Conservation (phyloP, 2,888 invertebrate species). For the Lissonota sp. region DNA sequence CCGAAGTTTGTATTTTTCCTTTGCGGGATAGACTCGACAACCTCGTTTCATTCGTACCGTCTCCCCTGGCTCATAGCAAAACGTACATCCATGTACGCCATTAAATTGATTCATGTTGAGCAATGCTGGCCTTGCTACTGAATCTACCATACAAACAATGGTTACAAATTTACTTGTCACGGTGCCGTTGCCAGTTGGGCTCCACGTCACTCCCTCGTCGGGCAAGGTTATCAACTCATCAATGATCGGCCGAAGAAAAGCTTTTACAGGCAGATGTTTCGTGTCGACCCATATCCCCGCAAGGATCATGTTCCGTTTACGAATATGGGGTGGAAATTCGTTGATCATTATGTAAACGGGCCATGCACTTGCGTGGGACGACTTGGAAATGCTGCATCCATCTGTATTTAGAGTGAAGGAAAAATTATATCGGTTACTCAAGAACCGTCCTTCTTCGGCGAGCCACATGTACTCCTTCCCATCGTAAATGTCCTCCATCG, state of each 20-base stretch:
- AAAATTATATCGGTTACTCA: slow-evolving; percentile 44
- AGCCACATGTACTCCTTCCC: background rate
- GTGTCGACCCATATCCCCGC: slow-evolving; percentile 54
- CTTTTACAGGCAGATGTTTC: slow-evolving; percentile 43
- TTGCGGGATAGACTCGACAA: background rate
- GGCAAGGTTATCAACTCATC: slow-evolving; percentile 21
- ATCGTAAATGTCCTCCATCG: background rate
- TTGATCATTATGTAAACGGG: slow-evolving; percentile 61
- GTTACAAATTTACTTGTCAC: slow-evolving; percentile 41
- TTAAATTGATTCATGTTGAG: slow-evolving; percentile 59
- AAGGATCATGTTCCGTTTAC: slow-evolving; percentile 51
- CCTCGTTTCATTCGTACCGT: too few species aligned
- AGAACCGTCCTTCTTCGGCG: background rate
- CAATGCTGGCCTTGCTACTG: slow-evolving; percentile 49
- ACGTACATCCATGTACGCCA: slow-evolving; percentile 58
- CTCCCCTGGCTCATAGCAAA: slow-evolving; percentile 42
- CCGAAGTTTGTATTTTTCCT: too few species aligned
- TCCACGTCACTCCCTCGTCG: slow-evolving; percentile 36
- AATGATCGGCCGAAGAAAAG: background rate
- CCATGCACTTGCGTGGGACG: slow-evolving; percentile 54
- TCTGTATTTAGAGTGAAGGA: slow-evolving; percentile 55
- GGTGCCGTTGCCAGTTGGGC: slow-evolving; percentile 24
- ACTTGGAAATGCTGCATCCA: slow-evolving; percentile 44
- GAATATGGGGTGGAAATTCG: slow-evolving; percentile 55
- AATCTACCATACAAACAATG: slow-evolving; percentile 48